phyloP scores from a whole-genome alignment of 1,140 invertebrate species.

The Dinoponera quadriceps region DNA sequence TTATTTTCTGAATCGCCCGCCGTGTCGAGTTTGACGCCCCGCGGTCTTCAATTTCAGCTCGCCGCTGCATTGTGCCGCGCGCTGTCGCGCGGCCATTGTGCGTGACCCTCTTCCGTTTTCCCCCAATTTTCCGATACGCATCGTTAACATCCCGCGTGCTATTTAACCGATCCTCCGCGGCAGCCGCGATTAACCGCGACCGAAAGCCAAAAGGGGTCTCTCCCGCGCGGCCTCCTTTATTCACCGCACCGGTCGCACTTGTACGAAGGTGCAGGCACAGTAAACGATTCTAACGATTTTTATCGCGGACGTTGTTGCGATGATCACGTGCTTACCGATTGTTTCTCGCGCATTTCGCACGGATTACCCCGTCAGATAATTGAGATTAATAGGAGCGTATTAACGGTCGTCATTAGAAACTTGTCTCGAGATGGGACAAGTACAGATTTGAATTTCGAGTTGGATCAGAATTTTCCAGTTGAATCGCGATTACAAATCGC shows the following conservation, averaged over 20 bases:
- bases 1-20: constrained; percentile 77
- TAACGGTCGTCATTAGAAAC: too few relatives aligned
- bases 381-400: too few relatives aligned
- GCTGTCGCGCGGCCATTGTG: constrained; percentile 19
- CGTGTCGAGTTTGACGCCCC: constrained; percentile 62
- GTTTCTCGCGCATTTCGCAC: too few relatives aligned
- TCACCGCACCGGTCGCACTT: too few relatives aligned
- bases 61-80: constrained; percentile 30
- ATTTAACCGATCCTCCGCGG: not conserved
- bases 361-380: too few relatives aligned
- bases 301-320: not conserved
- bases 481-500: too few relatives aligned
- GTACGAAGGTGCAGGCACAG: too few relatives aligned
- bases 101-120: constrained; percentile 44
- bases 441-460: too few relatives aligned
- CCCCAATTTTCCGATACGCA: constrained; percentile 44
- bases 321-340: too few relatives aligned
- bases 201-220: not conserved
- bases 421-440: too few relatives aligned
- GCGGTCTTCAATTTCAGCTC: constrained; percentile 30
- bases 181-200: constrained; percentile 14
- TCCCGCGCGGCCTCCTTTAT: too few relatives aligned
- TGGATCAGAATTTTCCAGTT: too few relatives aligned
- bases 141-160: constrained; percentile 35
- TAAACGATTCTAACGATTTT: not conserved